Base-by-base conservation (phyloP, 64 coral and sea anemone genomes). In the Pachyseris speciosa region DNA sequence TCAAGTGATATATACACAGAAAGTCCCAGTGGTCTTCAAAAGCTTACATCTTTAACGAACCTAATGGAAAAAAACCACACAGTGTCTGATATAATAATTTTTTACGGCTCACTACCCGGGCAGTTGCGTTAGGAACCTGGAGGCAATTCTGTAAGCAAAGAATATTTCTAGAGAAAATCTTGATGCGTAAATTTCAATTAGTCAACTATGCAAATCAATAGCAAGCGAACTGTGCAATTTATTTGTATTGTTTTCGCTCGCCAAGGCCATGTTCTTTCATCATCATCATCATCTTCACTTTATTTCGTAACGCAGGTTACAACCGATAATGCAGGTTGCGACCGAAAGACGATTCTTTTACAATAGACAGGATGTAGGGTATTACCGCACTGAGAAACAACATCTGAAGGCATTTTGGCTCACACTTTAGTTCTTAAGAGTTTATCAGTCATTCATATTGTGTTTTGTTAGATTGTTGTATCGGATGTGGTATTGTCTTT, bases 391-490 rank as follows among this genome's bases (percentile, higher is more conserved):
- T 33, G 6, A n/a, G 52, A 63, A 36, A 61, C 77, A 81, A 81
- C 63, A 81, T 81, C 55, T 52, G 26, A 60, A 12, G 52, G 77
- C 8, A 41, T 81, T 81, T 63, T 37, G 48, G 26, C 34, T 61
- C 34, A 36, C 77, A 63, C 53, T 81, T 37, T 61, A 22, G 36
- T 58, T n/a, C 12, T 81, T 32, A 81, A 81, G 77, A 81, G 77
- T 81, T 38, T 60, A 81, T 81, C 77, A 81, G 63, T 61, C 77
- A 81, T 81, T 63, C 51, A 37, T 58, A 81, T 38, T 61, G 33
- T 81, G 16, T 81, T 81, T 57, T 80, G 75, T 37, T 80, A 38
- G 75, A 47, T 81, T 81, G 51, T 81, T 81, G 53, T 81, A 63
- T 38, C 53, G 20, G 37, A 52, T 81, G n/a, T 24, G 30, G 77